Conservation (phyloP, 2,113 vertebrate species). For the Crotophaga sulcirostris region DNA sequence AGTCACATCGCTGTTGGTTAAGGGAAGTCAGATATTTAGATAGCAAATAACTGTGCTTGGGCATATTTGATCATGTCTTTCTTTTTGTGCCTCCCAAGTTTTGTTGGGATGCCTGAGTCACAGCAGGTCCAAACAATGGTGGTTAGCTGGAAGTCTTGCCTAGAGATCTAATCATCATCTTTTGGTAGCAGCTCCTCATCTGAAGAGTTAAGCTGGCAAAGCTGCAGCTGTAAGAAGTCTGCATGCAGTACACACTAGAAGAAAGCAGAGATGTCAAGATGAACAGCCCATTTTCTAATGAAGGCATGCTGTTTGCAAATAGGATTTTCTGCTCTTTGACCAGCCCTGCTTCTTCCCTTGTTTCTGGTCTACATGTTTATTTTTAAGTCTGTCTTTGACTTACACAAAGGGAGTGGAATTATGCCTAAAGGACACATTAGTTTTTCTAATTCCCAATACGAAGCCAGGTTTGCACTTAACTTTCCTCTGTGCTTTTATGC, state of each 20-base stretch:
- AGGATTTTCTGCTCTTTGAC: not conserved
- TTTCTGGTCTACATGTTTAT: not conserved
- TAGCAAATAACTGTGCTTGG: not conserved
- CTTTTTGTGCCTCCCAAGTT: not conserved
- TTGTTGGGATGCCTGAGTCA: not conserved
- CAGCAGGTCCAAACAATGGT: not conserved
- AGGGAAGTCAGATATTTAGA: not conserved
- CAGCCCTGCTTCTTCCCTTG: not conserved
- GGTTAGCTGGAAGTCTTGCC: not conserved
- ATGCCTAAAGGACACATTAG: not conserved
- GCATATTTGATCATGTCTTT: not conserved
- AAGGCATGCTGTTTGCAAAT: not conserved
- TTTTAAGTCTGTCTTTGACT: not conserved
- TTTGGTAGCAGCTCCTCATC: not conserved
- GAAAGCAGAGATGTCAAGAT: not conserved
- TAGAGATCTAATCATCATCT: not conserved
- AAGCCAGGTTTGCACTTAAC: not conserved
- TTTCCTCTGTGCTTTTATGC: not conserved
- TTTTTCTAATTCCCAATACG: conserved; percentile 6
- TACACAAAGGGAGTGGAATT: not conserved
- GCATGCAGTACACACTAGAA: not conserved
- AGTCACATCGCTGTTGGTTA: accelerated
- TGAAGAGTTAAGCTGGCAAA: not conserved
- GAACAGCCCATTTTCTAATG: not conserved
- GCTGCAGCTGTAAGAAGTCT: not conserved